Evolutionary conservation across 37 sponge, comb jelly and placozoan genomes (phyloP), one percentile per base, ranked within the genome.

Genomic region (Mnemiopsis leidyi): DNA sequence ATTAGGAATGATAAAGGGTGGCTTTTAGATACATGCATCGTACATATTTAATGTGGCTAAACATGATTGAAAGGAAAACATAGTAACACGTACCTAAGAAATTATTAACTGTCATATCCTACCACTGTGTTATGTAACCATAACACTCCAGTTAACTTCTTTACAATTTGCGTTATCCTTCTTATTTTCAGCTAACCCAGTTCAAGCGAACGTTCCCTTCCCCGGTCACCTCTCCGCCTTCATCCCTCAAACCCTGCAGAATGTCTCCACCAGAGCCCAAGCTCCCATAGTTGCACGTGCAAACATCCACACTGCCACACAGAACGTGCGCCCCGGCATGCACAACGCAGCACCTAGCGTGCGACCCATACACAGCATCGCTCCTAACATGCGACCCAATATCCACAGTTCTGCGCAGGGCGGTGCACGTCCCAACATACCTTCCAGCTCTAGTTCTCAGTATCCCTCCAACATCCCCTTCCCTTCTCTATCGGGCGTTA

Each of bases 401-500:
- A 48, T 48, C 9, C 61, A 48, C 13, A 48, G 13, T 13, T 18
- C 61, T 18, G 61, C 9, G 61, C 61, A 48, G 61, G 9, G 13
- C 61, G 13, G 61, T 48, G 20, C 68, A 20, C 20, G 68, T 67
- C 36, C 79, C 3, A 31, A 20, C 35, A 69, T 77, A 0, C 79
- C 79, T 33, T 34, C 79, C 34, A 28, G 73, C 20, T 71, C 73
- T 3, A 23, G 30, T 3, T 28, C 25, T 3, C 73, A 71, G n/a
- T 71, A 29, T 18, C 29, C 90, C 0, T 13, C 61, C 39, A 85
- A 13, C 29, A 26, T 85, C 39, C 90, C 90, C 24, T 85, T 85
- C 61, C 90, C 90, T 13, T 85, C 90, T 28, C 90, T 85, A 0
- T 85, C 90, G 5, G 90, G 90, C 0, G 90, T 85, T 21, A 40